Evolutionary conservation across 2,888 invertebrate genomes (phyloP).

Genomic region (Ophioninae sp.): DNA sequence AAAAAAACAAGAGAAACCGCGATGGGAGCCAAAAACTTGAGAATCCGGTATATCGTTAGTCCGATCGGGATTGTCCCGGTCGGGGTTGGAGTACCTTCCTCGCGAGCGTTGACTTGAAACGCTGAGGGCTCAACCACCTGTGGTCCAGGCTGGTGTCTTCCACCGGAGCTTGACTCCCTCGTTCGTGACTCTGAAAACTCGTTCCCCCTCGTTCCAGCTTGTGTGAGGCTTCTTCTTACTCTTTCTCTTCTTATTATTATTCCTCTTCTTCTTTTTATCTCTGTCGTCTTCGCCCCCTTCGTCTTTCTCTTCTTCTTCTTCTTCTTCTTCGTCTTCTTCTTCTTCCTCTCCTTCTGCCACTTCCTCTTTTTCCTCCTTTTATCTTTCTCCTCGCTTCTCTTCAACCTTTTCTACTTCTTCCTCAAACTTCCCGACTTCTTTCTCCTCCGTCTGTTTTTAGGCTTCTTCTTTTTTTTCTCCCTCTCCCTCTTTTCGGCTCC

Average conservation of each 20-base stretch:
- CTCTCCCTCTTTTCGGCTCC: background rate
- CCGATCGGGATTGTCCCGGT: slow-evolving; percentile 42
- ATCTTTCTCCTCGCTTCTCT: slow-evolving; percentile 45
- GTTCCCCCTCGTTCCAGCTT: slow-evolving; percentile 56
- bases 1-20: background rate
- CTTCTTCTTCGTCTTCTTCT: slow-evolving; percentile 37
- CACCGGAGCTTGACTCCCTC: slow-evolving; percentile 60
- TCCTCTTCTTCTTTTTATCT: slow-evolving; percentile 26
- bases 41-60: slow-evolving; percentile 51
- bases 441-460: background rate
- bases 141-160: slow-evolving; percentile 64
- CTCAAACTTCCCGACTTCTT: slow-evolving; percentile 33
- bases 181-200: slow-evolving; percentile 59
- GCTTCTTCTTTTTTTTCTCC: background rate
- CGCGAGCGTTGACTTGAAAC: slow-evolving; percentile 64
- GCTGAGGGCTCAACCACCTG: slow-evolving; percentile 70
- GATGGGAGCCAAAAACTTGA: slow-evolving; percentile 48
- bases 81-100: slow-evolving; percentile 58
- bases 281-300: slow-evolving; percentile 25
- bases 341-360: slow-evolving; percentile 25
- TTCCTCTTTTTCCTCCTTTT: slow-evolving; percentile 53
- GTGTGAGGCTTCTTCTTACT: slow-evolving; percentile 52
- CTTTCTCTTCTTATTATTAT: slow-evolving; percentile 50
- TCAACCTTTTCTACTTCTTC: slow-evolving; percentile 42
- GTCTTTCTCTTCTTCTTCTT: slow-evolving; percentile 28